Evolutionary conservation across 2,113 vertebrate species (phyloP).

Genomic region (Ancistrus triradiatus): DNA sequence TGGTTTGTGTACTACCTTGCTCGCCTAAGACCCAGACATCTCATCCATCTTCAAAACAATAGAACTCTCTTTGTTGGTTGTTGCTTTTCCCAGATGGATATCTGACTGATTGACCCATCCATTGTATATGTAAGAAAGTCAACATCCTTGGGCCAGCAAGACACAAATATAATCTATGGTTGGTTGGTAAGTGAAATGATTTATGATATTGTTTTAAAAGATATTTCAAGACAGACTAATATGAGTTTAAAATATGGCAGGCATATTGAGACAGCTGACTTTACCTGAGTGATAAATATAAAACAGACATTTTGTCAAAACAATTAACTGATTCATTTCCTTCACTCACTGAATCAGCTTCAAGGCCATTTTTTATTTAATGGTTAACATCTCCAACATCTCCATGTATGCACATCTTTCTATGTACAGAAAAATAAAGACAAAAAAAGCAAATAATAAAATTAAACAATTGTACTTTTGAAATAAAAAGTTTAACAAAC

Average conservation of each 20-base stretch:
- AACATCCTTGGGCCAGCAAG: slow-evolving; percentile 6
- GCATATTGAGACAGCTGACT: too few relatives aligned
- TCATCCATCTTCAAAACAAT: slow-evolving; percentile 43
- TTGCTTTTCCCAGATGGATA: slow-evolving; percentile 43
- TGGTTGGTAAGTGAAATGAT: slow-evolving; percentile 1
- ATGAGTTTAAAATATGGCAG: slow-evolving; percentile 12
- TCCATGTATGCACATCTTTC: too few relatives aligned
- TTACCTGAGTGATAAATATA: too few relatives aligned
- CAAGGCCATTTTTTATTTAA: too few relatives aligned
- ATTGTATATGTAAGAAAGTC: slow-evolving; percentile 37
- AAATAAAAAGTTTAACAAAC: too few relatives aligned
- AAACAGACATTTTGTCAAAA: too few relatives aligned
- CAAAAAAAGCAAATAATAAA: too few relatives aligned
- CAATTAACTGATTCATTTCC: too few relatives aligned
- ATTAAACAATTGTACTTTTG: too few relatives aligned
- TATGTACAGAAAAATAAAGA: too few relatives aligned
- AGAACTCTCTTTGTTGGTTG: slow-evolving; percentile 27
- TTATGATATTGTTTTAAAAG: slow-evolving; percentile 5
- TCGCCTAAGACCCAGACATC: slow-evolving; percentile 21
- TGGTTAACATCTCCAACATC: too few relatives aligned
- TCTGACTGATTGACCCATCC: slow-evolving; percentile 47
- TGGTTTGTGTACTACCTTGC: slow-evolving; percentile 5
- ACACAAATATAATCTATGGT: slow-evolving; percentile 14
- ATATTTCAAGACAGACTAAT: background rate
- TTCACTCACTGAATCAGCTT: too few relatives aligned